Base-by-base conservation (phyloP, 1,140 invertebrate species). In the Hydropsyche tenuis region DNA sequence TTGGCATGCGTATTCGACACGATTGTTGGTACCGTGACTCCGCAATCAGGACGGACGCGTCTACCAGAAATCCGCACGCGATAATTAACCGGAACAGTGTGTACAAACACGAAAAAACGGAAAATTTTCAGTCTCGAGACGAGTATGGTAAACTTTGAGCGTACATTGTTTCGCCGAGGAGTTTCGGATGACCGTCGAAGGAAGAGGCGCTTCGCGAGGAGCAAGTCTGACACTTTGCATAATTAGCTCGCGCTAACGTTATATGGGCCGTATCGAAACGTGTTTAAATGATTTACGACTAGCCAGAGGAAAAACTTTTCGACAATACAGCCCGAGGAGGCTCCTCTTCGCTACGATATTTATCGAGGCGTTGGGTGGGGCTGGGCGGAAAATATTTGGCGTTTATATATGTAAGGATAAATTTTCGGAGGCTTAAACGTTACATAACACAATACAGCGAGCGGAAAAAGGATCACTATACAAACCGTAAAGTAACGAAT, bases 271-370 rank as follows among this genome's bases (percentile, higher is more conserved):
- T 66, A 66, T 66, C 63, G 42, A 66, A 25, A 43, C 25, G 45
- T 27, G 46, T 23, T 22, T 51, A 51, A 69, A 53, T 69, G 66
- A 69, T 69, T 69, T 69, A 69, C 66, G 42, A 51, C 66, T 53
- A n/a, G 25, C 16, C 16, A 30, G 22, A 43, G 66, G 46, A 69
- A 69, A 53, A 69, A 69, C 43, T 69, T 69, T 48, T 20, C 20
- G 45, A 69, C 66, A 69, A 69, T 69, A 69, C 66, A 48, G 66
- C 66, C 9, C 3, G 9, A 37, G 23, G 48, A 2, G 48, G 16
- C 16, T 53, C 48, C 48, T 53, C 16, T 37, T 37, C 30, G 30
- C 30, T 37, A 9, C 30, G 30, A 37, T 37, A 37, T 37, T 37
- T 37, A 37, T 37, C 30, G 30, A 37, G 30, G 3, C 30, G 3